phyloP scores from a whole-genome alignment of 2,113 vertebrate species.

The Empidonax traillii region DNA sequence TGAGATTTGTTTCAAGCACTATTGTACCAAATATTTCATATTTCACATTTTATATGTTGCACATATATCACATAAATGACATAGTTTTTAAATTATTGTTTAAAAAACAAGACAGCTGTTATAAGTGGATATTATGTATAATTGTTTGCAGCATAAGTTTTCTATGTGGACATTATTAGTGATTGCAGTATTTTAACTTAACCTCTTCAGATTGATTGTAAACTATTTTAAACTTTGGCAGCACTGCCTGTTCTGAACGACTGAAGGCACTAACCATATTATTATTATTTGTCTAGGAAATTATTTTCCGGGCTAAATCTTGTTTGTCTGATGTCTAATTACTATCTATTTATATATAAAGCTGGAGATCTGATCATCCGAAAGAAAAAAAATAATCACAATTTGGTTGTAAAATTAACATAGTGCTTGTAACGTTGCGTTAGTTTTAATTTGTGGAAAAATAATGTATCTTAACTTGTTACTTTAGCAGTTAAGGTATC shows the following conservation, averaged over 20 bases:
- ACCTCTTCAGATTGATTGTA: slow-evolving; percentile 83
- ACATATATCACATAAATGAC: slow-evolving; percentile 79
- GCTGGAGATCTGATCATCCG: slow-evolving; percentile 72
- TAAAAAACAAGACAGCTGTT: slow-evolving; percentile 77
- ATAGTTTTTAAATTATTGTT: slow-evolving; percentile 87
- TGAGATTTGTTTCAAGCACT: slow-evolving; percentile 85
- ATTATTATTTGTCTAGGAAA: slow-evolving; percentile 73
- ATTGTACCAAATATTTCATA: slow-evolving; percentile 88
- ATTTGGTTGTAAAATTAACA: slow-evolving; percentile 73
- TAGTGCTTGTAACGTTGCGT: slow-evolving; percentile 75
- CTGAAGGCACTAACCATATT: slow-evolving; percentile 76
- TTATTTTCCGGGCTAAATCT: slow-evolving; percentile 71
- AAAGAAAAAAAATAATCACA: slow-evolving; percentile 57
- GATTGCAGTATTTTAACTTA: slow-evolving; percentile 86
- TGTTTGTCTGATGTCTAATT: slow-evolving; percentile 75
- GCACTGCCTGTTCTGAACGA: slow-evolving; percentile 73
- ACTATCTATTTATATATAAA: slow-evolving; percentile 75
- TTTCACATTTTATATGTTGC: slow-evolving; percentile 86
- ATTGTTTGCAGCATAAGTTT: slow-evolving; percentile 83
- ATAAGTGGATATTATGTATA: slow-evolving; percentile 82
- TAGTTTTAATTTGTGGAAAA: slow-evolving; percentile 77
- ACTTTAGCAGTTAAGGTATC: slow-evolving; percentile 75
- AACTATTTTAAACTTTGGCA: slow-evolving; percentile 79
- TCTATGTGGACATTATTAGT: slow-evolving; percentile 82
- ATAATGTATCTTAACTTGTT: slow-evolving; percentile 77